Evolutionary conservation across 2,113 vertebrate genomes (phyloP), one percentile per base, ranked within the genome.

Genomic region (Poeciliopsis occidentalis): DNA sequence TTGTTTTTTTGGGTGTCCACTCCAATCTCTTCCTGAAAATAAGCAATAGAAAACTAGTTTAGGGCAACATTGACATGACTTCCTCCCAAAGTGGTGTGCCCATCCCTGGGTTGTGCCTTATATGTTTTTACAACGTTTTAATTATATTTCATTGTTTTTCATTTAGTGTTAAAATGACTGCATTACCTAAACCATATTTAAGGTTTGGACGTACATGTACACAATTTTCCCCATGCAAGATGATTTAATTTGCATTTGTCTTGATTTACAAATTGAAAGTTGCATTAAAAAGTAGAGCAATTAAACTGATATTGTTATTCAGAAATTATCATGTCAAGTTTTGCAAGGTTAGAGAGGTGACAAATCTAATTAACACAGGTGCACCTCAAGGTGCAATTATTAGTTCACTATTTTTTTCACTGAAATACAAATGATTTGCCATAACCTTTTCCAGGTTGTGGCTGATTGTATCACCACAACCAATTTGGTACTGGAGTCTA

Each of bases 211-310:
- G 6, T 41, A 41, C 3, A 47, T 24, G 51, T n/a, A n/a, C 24
- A 57, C 2, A 57, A 8, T 8, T 54, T 54, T 54, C 7, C 51
- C 22, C 51, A 3, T 22, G 15, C 15, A 24, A 54, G 5, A 8
- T 54, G 8, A 6, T 22, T 54, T 24, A 8, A 54, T 76, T 37
- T 32, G 31, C 4, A 61, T 69, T 67, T 22, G 31, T 30, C 31
- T 41, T 41, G 4, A 84, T 66, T 47, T 47, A 11, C 13, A 34
- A 77, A 64, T 24, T 62, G 3, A 57, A 41, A 41, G 30, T n/a
- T n/a, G n/a, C n/a, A n/a, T n/a, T n/a, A n/a, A n/a, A n/a, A n/a
- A n/a, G n/a, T n/a, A n/a, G n/a, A n/a, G n/a, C n/a, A n/a, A n/a
- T n/a, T n/a, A n/a, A n/a, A n/a, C n/a, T n/a, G n/a, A n/a, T n/a